Percentiles rank a stretch among this genome's conserved stretches.
Evolutionary conservation across 2,888 invertebrate genomes (phyloP).

Genomic region (Acanthoscelides obtectus): DNA sequence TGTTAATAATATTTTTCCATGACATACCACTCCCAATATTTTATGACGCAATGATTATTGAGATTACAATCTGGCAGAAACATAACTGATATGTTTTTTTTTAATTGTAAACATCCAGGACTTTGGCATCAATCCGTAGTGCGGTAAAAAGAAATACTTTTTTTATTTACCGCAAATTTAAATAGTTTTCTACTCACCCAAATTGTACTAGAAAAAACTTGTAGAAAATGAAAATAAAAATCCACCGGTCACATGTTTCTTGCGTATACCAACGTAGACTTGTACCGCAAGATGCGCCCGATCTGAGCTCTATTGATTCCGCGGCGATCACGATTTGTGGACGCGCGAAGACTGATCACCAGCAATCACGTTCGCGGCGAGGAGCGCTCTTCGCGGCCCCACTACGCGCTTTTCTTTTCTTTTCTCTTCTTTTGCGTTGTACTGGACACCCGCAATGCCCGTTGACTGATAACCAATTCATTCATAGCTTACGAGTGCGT

Average conservation of each 20-base stretch:
- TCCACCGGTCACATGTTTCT: not conserved
- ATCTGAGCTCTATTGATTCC: not conserved
- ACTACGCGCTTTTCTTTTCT: not conserved
- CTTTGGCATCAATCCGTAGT: too few species aligned
- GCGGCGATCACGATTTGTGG: not conserved
- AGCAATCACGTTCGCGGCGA: not conserved
- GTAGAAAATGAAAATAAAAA: not conserved
- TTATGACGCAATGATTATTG: too few species aligned
- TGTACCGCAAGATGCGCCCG: not conserved
- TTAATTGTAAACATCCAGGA: too few species aligned
- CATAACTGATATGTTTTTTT: too few species aligned
- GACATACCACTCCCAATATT: too few species aligned
- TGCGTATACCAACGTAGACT: not conserved
- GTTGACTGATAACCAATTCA: not conserved
- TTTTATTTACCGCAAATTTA: too few species aligned
- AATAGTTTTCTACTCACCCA: not conserved
- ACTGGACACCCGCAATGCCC: not conserved
- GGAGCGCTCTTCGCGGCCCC: not conserved
- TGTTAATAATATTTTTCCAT: too few species aligned
- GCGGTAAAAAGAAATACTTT: too few species aligned
- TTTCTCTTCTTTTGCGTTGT: not conserved
- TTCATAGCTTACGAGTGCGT: not conserved
- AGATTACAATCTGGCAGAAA: too few species aligned
- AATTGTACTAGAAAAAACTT: not conserved
- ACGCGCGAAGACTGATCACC: not conserved